Evolutionary conservation across 2,797 vertebrate species (phyloP), one percentile per base, ranked within the genome.

Genomic region (Cuculus canorus): DNA sequence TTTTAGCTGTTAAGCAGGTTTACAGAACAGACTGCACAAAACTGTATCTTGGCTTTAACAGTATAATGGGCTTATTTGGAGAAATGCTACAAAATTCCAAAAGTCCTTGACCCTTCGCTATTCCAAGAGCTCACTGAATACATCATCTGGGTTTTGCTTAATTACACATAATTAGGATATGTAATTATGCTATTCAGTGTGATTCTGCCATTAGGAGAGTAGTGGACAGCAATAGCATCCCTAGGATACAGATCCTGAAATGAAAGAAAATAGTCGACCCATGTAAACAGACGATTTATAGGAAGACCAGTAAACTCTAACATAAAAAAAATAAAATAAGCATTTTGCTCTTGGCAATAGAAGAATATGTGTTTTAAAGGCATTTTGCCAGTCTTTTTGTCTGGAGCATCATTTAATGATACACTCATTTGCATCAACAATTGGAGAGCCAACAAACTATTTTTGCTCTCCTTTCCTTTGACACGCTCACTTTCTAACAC

Each of bases 121-220:
- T 96, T 97, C 96, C 86, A 92, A 96, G 96, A 97, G 96, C 95
- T 95, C 66, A 30, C 41, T 95, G 97, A 97, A 98, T 98, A 97
- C 92, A 98, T 98, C 97, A 98, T 98, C 97, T 97, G 97, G 96
- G 96, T 97, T 98, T 98, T 97, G 97, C 97, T 97, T 98, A 98
- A 98, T 98, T 98, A 97, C 97, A 97, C 96, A 91, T 98, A 98
- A 98, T 98, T 98, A 98, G 97, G 97, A 98, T 97, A 97, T 82
- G 92, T 96, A 98, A 98, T 98, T 98, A 98, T 61, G 96, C 96
- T 97, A 48, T 97, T 96, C 96, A 97, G 88, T 95, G 95, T 86
- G 92, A 82, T 86, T 96, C 95, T 93, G 88, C 96, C 94, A 97
- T 97, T 97, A 98, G 91, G 91, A 96, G 89, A 30, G 2, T 50